Base-by-base conservation (phyloP, 2,113 vertebrate species). In the Galemys pyrenaicus region DNA sequence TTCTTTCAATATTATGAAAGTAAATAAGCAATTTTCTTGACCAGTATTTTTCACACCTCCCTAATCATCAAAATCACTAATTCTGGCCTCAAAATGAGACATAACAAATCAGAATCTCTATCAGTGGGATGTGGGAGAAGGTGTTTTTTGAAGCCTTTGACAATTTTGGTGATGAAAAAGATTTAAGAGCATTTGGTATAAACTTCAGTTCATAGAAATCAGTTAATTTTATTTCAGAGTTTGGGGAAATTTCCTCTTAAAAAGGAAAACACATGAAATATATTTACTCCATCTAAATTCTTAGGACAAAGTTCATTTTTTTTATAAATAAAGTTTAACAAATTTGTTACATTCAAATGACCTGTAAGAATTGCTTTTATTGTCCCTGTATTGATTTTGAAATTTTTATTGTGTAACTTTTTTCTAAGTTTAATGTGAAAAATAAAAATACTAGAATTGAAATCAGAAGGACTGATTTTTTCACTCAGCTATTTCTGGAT, bases 401-500 rank as follows among this genome's bases (percentile, higher is more conserved):
- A 62, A 60, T 49, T 91, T 74, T 77, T 85, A 71, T 71, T 44
- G 64, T 24, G 35, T 65, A 17, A 70, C 20, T 56, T 39, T 62
- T 88, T 95, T 68, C n/a, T 35, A 88, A 89, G 19, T 54, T 64
- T 35, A 94, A 89, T 37, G 44, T 89, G 16, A 84, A 41, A 83
- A 70, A 64, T 54, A 22, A 46, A 65, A 65, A 56, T n/a, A 17
- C 17, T 54, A 35, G 17, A 91, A 67, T 83, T 56, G 8, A 95
- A 58, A 26, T n/a, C 20, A 39, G 54, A 88, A 84, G 26, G 24
- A 39, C 4, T 67, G 3, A 24, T 44, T 75, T 41, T 62, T 67
- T 90, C 32, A 32, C 10, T 94, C 17, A 39, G 19, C 9, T 74
- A 37, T 73, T 65, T 73, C 26, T 28, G 56, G 28, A 30, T 19